phyloP scores from a whole-genome alignment of 1,140 invertebrate genomes.

The Wasmannia auropunctata region DNA sequence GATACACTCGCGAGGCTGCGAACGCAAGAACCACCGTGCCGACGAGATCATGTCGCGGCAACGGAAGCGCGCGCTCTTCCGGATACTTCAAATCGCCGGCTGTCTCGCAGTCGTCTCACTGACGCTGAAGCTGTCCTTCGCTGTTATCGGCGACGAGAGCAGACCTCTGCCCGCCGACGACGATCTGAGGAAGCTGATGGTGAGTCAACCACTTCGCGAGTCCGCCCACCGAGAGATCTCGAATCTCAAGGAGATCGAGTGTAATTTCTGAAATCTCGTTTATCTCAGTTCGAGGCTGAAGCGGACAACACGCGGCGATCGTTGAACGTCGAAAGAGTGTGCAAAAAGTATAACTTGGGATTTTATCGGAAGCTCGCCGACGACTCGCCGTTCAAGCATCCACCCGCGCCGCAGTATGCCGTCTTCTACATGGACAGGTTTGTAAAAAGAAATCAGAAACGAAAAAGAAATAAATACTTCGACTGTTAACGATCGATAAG shows the following conservation, averaged over 20 bases:
- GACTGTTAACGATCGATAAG: background rate
- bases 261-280: background rate
- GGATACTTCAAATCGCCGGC: background rate
- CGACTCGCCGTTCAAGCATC: constrained; percentile 81
- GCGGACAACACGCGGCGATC: constrained; percentile 77
- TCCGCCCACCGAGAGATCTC: background rate
- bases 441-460: constrained; percentile 44
- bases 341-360: constrained; percentile 84
- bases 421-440: constrained; percentile 86
- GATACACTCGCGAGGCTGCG: background rate
- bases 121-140: constrained; percentile 14
- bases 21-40: background rate
- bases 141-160: constrained; percentile 30
- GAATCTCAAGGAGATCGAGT: background rate
- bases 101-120: constrained; percentile 11
- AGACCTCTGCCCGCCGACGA: background rate
- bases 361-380: constrained; percentile 73
- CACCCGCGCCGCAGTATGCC: constrained; percentile 85
- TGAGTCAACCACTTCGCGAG: constrained; percentile 38
- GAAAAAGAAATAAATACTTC: background rate
- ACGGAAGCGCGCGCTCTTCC: constrained; percentile 4
- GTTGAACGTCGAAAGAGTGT: constrained; percentile 77
- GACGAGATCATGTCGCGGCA: constrained; percentile 16
- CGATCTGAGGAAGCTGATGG: constrained; percentile 58
- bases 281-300: constrained; percentile 75